phyloP scores from a whole-genome alignment of 1,140 invertebrate genomes.

The Lineus longissimus region DNA sequence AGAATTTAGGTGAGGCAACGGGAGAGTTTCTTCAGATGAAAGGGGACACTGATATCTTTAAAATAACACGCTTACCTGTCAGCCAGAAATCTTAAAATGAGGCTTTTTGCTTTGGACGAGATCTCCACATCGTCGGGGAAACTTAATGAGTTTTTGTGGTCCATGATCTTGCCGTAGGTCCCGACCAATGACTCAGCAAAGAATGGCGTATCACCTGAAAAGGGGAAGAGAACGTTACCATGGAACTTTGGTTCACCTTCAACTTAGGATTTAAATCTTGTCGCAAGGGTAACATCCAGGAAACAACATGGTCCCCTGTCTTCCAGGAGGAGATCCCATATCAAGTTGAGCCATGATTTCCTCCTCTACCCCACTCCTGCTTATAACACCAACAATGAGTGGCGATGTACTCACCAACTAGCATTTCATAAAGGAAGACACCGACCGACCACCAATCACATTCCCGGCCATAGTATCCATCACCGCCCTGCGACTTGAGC shows the following conservation, averaged over 20 bases:
- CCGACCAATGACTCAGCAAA: constrained; percentile 97
- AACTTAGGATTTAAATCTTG: no score
- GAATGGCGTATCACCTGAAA: constrained; percentile 91
- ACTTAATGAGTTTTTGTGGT: constrained; percentile 89
- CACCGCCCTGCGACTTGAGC: constrained; percentile 93
- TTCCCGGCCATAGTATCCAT: constrained; percentile 80
- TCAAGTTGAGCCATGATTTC: no score
- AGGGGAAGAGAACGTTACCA: constrained; percentile 6
- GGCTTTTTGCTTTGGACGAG: constrained; percentile 81
- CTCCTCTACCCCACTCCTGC: no score
- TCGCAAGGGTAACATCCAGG: no score
- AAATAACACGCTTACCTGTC: constrained; percentile 63
- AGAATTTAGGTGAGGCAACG: no score
- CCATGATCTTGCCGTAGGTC: constrained; percentile 99
- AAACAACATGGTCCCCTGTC: no score
- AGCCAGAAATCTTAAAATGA: constrained; percentile 91
- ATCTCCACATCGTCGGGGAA: constrained; percentile 95
- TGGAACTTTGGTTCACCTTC: no score
- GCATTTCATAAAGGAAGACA: constrained; percentile 98
- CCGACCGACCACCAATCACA: constrained; percentile 99
- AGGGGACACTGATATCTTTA: background rate
- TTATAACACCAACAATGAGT: no score
- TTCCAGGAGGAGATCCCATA: no score
- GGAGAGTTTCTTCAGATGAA: no score
- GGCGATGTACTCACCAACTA: constrained; percentile 65